Percentiles rank a stretch among this genome's conserved stretches.
Evolutionary conservation across 2,888 invertebrate genomes (phyloP).

Genomic region (Platypus cylindrus): DNA sequence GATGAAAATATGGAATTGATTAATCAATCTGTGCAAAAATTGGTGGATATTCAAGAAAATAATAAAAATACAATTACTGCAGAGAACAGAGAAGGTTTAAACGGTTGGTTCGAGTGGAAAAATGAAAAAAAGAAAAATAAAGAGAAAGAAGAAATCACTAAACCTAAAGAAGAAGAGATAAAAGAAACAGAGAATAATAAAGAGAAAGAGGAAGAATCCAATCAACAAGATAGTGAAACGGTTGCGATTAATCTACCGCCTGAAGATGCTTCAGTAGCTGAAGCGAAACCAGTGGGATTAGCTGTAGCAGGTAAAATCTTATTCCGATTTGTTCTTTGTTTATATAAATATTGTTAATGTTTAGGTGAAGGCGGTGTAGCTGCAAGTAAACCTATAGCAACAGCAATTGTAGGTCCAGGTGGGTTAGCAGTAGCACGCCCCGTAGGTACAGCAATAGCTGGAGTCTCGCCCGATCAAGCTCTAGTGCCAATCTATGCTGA

Average conservation of each 20-base stretch:
- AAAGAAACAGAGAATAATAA: slow-evolving; percentile 20
- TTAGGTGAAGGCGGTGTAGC: slow-evolving; percentile 60
- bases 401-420: slow-evolving; percentile 55
- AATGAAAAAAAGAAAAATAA: slow-evolving; percentile 18
- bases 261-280: slow-evolving; percentile 53
- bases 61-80: slow-evolving; percentile 20
- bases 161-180: slow-evolving; percentile 21
- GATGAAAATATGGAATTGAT: slow-evolving; percentile 41
- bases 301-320: slow-evolving; percentile 31
- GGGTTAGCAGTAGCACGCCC: slow-evolving; percentile 60
- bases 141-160: slow-evolving; percentile 18
- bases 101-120: slow-evolving; percentile 30
- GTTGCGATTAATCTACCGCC: slow-evolving; percentile 41
- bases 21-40: slow-evolving; percentile 27
- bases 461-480: slow-evolving; percentile 43
- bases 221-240: slow-evolving; percentile 33
- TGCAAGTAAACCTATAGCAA: slow-evolving; percentile 56
- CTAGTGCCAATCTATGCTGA: slow-evolving; percentile 30
- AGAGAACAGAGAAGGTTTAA: slow-evolving; percentile 26
- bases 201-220: slow-evolving; percentile 24
- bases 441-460: slow-evolving; percentile 62
- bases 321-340: background rate
- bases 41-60: slow-evolving; percentile 27
- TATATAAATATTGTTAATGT: slow-evolving; percentile 3
- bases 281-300: slow-evolving; percentile 59